phyloP scores from a whole-genome alignment of 2,113 vertebrate genomes.

The Oceanodroma tethys region DNA sequence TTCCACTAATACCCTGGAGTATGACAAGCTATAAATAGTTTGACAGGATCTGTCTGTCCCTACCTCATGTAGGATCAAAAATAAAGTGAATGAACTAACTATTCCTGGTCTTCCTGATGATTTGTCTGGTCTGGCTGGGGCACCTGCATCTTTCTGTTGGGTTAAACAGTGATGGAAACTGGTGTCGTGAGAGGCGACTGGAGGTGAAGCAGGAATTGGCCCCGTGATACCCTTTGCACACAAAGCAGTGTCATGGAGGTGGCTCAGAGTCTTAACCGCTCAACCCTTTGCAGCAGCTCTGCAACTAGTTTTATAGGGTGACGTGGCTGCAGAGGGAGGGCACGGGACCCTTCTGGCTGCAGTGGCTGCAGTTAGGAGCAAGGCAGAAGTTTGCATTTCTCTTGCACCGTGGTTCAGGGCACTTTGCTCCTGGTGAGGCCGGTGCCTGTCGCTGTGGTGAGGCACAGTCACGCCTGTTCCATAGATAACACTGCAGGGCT shows the following conservation, averaged over 20 bases:
- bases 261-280: not conserved
- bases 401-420: fast-evolving
- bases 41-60: not conserved
- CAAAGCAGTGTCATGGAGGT: not conserved
- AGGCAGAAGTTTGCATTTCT: not conserved
- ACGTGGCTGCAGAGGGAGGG: not conserved
- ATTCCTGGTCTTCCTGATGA: not conserved
- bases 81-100: not conserved
- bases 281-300: not conserved
- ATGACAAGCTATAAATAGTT: not conserved
- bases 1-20: not conserved
- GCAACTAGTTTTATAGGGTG: not conserved
- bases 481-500: not conserved
- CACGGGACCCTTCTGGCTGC: not conserved
- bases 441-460: fast-evolving
- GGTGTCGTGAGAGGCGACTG: fast-evolving
- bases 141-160: not conserved
- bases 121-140: not conserved
- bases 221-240: not conserved
- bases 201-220: not conserved
- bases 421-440: not conserved
- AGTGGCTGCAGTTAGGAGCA: not conserved
- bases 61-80: not conserved
- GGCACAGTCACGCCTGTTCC: fast-evolving
- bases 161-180: not conserved